Evolutionary conservation across 2,888 invertebrate genomes (phyloP).

Genomic region (Boloria selene): DNA sequence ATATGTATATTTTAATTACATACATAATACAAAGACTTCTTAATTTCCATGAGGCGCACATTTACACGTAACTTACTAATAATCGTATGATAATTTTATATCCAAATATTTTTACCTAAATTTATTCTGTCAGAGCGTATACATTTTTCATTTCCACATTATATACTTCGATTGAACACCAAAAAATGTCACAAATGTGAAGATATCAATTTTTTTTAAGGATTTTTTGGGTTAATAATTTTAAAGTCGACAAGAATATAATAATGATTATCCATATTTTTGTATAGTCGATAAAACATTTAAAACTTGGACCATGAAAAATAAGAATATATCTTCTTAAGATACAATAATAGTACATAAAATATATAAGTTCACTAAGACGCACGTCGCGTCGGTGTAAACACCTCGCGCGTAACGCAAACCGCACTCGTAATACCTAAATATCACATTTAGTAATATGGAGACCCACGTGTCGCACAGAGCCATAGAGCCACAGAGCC

Average conservation of each 20-base stretch:
- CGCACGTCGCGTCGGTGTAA: slow-evolving; percentile 75
- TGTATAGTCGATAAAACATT: slow-evolving; percentile 83
- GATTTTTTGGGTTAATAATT: slow-evolving; percentile 75
- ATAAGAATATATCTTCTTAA: slow-evolving; percentile 82
- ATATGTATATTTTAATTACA: slow-evolving; percentile 81
- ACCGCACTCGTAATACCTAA: slow-evolving; percentile 81
- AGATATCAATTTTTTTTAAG: slow-evolving; percentile 75
- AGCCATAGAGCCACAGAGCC: slow-evolving; percentile 2
- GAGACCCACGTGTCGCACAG: slow-evolving; percentile 70
- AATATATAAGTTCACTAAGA: slow-evolving; percentile 81
- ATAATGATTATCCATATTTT: slow-evolving; percentile 81
- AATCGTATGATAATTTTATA: slow-evolving; percentile 78
- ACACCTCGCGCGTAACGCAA: slow-evolving; percentile 57
- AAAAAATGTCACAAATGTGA: slow-evolving; percentile 80
- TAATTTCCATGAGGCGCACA: slow-evolving; percentile 79
- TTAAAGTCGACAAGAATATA: slow-evolving; percentile 81
- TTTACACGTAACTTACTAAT: slow-evolving; percentile 77
- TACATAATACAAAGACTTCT: slow-evolving; percentile 80
- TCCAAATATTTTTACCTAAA: slow-evolving; percentile 80
- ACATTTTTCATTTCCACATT: slow-evolving; percentile 76
- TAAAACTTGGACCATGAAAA: slow-evolving; percentile 83
- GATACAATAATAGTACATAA: slow-evolving; percentile 82
- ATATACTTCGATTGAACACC: slow-evolving; percentile 80
- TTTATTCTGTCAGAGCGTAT: slow-evolving; percentile 80
- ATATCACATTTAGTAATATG: slow-evolving; percentile 83